A percentile compares a stretch with the other conserved stretches of the same genome.
Evolutionary conservation across 2,113 vertebrate species (phyloP).

Genomic region (Dascyllus trimaculatus): DNA sequence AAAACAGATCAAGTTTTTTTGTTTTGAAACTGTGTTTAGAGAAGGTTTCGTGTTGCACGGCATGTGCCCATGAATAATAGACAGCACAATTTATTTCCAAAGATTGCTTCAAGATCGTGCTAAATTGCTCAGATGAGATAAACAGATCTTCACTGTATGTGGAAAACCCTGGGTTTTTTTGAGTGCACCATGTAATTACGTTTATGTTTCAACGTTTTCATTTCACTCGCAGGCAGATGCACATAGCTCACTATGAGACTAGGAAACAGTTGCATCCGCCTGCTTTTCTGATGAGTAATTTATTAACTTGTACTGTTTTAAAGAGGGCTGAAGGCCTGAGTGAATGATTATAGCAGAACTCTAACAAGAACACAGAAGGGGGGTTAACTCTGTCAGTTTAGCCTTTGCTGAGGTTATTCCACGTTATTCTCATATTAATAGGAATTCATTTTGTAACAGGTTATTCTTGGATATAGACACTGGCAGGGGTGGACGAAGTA

Average conservation of each 20-base stretch:
- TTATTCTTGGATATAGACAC: too few relatives aligned
- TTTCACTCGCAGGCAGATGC: constrained; percentile 14
- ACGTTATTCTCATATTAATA: too few relatives aligned
- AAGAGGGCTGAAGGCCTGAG: constrained; percentile 1
- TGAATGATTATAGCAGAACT: not conserved
- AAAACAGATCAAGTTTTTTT: constrained; percentile 66
- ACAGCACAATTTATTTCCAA: constrained; percentile 47
- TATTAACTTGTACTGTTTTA: constrained; percentile 2
- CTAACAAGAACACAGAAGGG: too few relatives aligned
- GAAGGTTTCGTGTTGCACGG: constrained; percentile 41
- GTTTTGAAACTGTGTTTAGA: constrained; percentile 60
- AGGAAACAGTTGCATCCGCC: not conserved
- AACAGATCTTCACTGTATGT: constrained; percentile 86
- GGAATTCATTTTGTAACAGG: too few relatives aligned
- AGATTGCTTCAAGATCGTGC: constrained; percentile 42
- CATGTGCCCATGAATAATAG: constrained; percentile 35
- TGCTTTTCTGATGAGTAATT: not conserved
- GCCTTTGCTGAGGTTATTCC: too few relatives aligned
- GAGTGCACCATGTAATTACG: constrained; percentile 58
- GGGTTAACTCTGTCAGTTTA: too few relatives aligned
- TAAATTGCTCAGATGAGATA: constrained; percentile 86
- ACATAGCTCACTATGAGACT: constrained; percentile 26
- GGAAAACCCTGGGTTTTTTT: constrained; percentile 78
- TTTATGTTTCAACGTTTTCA: constrained; percentile 34
- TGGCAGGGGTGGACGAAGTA: too few relatives aligned